These are phyloP conservation scores for Dermolepida albohirtum DNA, from an alignment of 2,888 invertebrate genomes.

Conservation along the genomic window DNA sequence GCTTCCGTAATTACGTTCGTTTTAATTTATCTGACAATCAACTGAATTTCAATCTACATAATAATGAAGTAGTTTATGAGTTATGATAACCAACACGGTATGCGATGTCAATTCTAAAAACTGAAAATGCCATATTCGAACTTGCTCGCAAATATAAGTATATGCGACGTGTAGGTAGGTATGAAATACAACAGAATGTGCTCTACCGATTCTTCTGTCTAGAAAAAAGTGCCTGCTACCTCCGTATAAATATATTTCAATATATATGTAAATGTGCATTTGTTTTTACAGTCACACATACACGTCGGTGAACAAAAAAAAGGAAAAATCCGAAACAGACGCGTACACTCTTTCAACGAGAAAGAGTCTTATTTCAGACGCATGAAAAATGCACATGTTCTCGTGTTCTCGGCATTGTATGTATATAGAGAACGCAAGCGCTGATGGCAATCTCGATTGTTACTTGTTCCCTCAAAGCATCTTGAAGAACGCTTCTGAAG, in stretches of 20 bases:
- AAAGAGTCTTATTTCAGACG: slow-evolving; percentile 29
- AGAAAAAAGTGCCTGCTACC: neutral
- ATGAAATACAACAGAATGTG: too few relatives aligned
- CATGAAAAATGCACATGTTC: slow-evolving; percentile 35
- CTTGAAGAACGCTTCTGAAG: slow-evolving; percentile 30
- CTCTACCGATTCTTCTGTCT: too few relatives aligned
- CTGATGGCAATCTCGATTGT: slow-evolving; percentile 33
- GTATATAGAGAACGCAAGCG: slow-evolving; percentile 23
- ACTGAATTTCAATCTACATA: slow-evolving; percentile 50
- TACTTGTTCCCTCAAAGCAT: slow-evolving; percentile 25
- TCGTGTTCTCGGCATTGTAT: slow-evolving; percentile 7
- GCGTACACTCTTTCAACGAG: slow-evolving; percentile 8
- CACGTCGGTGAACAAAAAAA: neutral
- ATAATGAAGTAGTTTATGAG: slow-evolving; percentile 43
- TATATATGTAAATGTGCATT: slow-evolving; percentile 34
- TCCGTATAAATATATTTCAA: slow-evolving; percentile 29
- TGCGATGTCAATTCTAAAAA: too few relatives aligned
- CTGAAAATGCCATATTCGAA: too few relatives aligned
- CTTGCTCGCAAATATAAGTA: too few relatives aligned
- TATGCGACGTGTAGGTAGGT: too few relatives aligned
- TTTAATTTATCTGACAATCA: slow-evolving; percentile 48
- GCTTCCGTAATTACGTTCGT: slow-evolving; percentile 45
- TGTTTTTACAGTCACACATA: slow-evolving; percentile 35
- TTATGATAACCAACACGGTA: slow-evolving; percentile 10
- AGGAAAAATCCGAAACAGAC: slow-evolving; percentile 15